Evolutionary conservation across 2,113 vertebrate species (phyloP), one percentile per base, ranked within the genome.

Genomic region (Pyxicephalus adspersus): DNA sequence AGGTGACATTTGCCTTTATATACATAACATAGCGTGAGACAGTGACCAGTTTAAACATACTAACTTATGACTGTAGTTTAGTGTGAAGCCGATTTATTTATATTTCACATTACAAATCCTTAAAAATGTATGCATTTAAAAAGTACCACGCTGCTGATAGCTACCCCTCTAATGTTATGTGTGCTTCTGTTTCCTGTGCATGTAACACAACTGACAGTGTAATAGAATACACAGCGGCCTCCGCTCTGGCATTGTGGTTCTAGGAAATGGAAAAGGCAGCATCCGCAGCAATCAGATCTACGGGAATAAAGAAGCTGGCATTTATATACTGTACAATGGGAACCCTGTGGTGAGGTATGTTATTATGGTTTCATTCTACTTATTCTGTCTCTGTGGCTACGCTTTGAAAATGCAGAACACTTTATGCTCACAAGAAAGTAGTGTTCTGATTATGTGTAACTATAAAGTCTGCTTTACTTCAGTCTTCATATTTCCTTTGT

Each of bases 301-400:
- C 84, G 94, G 96, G 86, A 98, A 98, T 90, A 96, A 97, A 87
- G 95, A 98, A 84, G 96, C 95, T 20, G 97, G 95, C 76, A 95
- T 98, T 86, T 97, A 97, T 85, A 95, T 98, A 87, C 91, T 96
- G 71, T 96, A 95, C 87, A 94, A 96, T 0, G 95, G 96, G 83
- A 97, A 96, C 85, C 96, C 95, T 23, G 83, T 96, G 7, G 96
- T 96, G 88, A 95, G 95, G 95, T 98, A 90, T 4, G 91, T 80
- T 60, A 17, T 66, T 83, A 68, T 76, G 52, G 68, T 61, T 55
- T 78, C 55, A 45, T 60, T 54, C 58, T 52, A 26, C 76, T 6
- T 17, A 76, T 31, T 74, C 20, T 57, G 51, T 58, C 17, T 15
- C 1, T 50, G 31, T 55, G 28, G 55, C 65, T 74, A 31, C 0